Conservation (phyloP, 1,140 invertebrate genomes). For the Penaeus vannamei region DNA sequence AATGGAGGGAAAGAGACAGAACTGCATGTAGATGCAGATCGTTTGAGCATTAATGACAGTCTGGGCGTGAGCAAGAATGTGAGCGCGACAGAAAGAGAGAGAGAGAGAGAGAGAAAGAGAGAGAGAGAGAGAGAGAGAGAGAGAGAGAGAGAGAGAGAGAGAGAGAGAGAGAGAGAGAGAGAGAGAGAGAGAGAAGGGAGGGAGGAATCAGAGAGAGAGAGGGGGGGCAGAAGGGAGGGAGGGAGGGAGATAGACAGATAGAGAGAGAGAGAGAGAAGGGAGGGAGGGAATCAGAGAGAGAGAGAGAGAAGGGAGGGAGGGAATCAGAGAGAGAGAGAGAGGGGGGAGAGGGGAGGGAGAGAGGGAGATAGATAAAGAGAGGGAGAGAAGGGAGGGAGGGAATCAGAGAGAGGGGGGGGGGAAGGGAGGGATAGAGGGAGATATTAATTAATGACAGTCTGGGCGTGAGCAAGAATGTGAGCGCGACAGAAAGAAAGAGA, state of each 20-base stretch:
- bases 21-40: background rate
- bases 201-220: too few species aligned
- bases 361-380: background rate
- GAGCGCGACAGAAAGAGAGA: background rate
- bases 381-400: too few species aligned
- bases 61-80: background rate
- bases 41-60: background rate
- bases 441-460: background rate
- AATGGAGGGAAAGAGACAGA: background rate
- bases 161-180: too few species aligned
- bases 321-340: background rate
- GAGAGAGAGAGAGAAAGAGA: too few species aligned
- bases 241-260: too few species aligned
- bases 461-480: background rate
- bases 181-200: too few species aligned
- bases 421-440: background rate
- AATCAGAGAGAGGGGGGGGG: background rate
- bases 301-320: background rate
- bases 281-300: too few species aligned
- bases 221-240: constrained; percentile 45
- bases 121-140: too few species aligned
- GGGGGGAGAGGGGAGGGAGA: background rate
- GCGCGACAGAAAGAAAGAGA: too few species aligned
- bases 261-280: too few species aligned
- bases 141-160: too few species aligned